phyloP scores from a whole-genome alignment of 2,888 invertebrate genomes.

The Parapristionchus giblindavisi region DNA sequence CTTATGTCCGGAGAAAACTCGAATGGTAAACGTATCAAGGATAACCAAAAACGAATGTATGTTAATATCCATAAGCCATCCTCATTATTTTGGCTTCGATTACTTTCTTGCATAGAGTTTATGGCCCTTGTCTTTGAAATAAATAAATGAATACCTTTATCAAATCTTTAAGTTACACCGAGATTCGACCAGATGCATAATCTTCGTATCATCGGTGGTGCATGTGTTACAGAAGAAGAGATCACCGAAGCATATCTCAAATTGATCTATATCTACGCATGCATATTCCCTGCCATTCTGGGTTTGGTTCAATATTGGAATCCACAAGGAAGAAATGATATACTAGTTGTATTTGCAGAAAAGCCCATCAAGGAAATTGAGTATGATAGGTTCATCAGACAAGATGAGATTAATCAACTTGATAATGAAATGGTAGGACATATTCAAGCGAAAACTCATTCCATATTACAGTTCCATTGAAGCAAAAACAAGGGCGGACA shows the following conservation, averaged over 20 bases:
- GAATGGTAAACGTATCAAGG: no score
- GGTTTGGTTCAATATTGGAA: neutral
- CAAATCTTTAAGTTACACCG: neutral
- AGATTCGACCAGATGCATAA: constrained; percentile 29
- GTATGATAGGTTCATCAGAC: neutral
- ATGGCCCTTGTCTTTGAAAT: no score
- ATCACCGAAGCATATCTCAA: constrained; percentile 26
- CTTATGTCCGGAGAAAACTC: no score
- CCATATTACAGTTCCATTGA: no score
- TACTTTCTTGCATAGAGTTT: no score
- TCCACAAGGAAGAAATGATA: neutral
- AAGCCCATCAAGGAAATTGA: neutral
- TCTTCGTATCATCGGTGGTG: constrained; percentile 26
- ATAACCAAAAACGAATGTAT: no score
- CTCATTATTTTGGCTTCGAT: no score
- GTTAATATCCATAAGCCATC: no score
- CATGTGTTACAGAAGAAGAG: constrained; percentile 17
- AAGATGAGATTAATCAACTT: neutral
- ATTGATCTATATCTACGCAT: constrained; percentile 30
- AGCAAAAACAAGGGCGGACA: constrained; percentile 15
- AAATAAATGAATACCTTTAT: neutral
- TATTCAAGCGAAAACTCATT: neutral
- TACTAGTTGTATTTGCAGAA: neutral
- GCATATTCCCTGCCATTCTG: constrained; percentile 23
- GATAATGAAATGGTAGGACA: constrained; percentile 12